phyloP scores from a whole-genome alignment of 2,113 vertebrate species.

The Columbina picui region DNA sequence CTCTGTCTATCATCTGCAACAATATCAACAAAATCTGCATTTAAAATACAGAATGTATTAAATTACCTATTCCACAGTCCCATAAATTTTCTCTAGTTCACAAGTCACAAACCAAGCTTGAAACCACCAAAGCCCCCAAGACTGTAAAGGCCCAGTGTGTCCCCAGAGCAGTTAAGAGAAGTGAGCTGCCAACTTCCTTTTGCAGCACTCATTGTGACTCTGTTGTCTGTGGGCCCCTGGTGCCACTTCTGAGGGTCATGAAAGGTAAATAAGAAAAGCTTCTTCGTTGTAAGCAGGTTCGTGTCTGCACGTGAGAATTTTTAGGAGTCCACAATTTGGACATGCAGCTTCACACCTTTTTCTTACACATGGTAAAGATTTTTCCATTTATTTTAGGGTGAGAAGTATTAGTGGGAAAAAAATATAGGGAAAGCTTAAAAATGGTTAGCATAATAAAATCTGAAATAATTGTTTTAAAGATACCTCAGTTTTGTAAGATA shows the following conservation, averaged over 20 bases:
- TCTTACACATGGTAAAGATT: neutral
- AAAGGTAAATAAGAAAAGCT: neutral
- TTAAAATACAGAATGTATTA: neutral
- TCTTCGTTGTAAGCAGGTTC: neutral
- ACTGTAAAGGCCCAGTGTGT: fast-evolving
- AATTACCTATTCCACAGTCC: neutral
- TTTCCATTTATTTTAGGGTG: neutral
- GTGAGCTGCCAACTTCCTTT: neutral
- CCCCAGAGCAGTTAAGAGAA: neutral
- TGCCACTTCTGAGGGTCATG: neutral
- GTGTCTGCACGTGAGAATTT: neutral
- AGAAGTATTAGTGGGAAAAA: neutral
- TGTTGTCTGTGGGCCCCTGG: neutral
- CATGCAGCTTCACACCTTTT: neutral
- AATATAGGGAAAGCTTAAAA: neutral
- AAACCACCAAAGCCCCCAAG: neutral
- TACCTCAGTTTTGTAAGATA: neutral
- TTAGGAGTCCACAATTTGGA: neutral
- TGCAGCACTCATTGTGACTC: neutral
- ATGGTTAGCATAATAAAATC: neutral
- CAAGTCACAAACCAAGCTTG: neutral
- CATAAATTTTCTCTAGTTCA: neutral
- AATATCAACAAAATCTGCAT: neutral
- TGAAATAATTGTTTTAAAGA: neutral
- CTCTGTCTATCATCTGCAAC: neutral